Evolutionary conservation across 2,888 invertebrate species (phyloP), one percentile per base, ranked within the genome.

Genomic region (Caenorhabditis imperialis): DNA sequence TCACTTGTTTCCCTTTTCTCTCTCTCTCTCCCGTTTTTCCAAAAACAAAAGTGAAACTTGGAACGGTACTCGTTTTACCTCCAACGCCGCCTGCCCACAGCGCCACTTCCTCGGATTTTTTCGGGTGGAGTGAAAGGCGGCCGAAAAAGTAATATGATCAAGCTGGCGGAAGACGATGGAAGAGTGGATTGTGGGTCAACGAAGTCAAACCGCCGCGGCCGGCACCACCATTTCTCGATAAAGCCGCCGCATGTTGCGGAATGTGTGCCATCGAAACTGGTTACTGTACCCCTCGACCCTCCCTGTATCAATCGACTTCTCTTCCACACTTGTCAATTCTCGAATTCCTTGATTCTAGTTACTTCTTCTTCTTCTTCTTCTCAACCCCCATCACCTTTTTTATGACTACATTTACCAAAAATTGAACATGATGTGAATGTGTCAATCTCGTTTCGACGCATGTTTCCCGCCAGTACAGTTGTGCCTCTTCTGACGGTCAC

Each of bases 211-310:
- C 44, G 63, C 63, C 55, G 65, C 55, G 50, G 55, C 65, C 55
- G 65, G 65, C 65, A 67, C 57, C 67, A 67, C 65, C 48, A 57
- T 57, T 51, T 51, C 57, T 65, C 55, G 65, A 65, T 50, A 44
- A 55, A 65, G 54, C 50, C 50, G 44, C 44, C 50, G 67, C 57
- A 67, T 67, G 67, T 57, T 67, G 67, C 67, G 67, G 57, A 50
- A 67, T 67, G 51, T 67, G 67, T 67, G 67, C 67, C 67, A 67
- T 67, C 67, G 57, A 67, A 67, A 67, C 67, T 67, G 67, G 67
- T 67, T 67, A 67, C 67, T 67, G 67, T 67, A 67, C 37, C 38
- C 38, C 38, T 38, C 57, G 48, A 57, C 33, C 38, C 18, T 30
- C 38, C 38, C 30, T 16, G n/a, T 67, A 51, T 67, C 67, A 50